These are phyloP conservation scores for Ormyrus thymus DNA, from an alignment of 2,888 invertebrate species.

Conservation along the genomic window DNA sequence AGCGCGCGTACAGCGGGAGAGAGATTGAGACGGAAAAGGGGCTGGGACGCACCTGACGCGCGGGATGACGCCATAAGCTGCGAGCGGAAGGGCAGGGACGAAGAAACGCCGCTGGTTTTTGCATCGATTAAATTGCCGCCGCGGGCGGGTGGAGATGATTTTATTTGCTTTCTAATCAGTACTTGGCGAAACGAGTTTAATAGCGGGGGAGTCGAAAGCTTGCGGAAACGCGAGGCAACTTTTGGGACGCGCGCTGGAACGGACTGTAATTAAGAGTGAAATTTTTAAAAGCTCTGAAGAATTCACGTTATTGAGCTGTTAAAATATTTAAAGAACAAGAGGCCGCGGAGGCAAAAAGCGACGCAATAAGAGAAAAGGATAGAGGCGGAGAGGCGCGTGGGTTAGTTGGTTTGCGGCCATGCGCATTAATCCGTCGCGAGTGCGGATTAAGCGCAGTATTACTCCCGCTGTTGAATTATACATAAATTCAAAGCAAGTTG, in stretches of 20 bases:
- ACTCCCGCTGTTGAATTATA: no score
- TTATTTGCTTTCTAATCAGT: no score
- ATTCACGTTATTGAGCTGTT: not conserved
- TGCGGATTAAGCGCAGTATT: conserved; percentile 49
- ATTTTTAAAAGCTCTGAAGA: no score
- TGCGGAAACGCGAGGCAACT: no score
- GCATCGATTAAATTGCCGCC: not conserved
- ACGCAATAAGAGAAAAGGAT: not conserved
- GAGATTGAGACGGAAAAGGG: not conserved
- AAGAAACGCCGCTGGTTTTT: not conserved
- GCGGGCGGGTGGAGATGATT: no score
- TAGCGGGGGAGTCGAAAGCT: no score
- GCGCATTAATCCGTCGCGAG: conserved; percentile 6
- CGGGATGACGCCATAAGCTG: not conserved
- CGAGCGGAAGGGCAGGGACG: not conserved
- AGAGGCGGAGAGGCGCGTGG: not conserved
- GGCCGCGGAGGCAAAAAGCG: not conserved
- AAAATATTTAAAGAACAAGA: not conserved
- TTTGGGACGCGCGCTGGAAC: no score
- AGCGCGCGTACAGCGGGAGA: not conserved
- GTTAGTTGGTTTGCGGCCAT: not conserved
- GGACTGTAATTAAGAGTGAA: no score
- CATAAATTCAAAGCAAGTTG: no score
- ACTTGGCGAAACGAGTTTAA: no score
- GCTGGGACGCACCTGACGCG: not conserved